Percentiles rank a stretch among this genome's conserved stretches.
Evolutionary conservation across 1,140 invertebrate species (phyloP).

Genomic region (Hyposmocoma kahamanoa): DNA sequence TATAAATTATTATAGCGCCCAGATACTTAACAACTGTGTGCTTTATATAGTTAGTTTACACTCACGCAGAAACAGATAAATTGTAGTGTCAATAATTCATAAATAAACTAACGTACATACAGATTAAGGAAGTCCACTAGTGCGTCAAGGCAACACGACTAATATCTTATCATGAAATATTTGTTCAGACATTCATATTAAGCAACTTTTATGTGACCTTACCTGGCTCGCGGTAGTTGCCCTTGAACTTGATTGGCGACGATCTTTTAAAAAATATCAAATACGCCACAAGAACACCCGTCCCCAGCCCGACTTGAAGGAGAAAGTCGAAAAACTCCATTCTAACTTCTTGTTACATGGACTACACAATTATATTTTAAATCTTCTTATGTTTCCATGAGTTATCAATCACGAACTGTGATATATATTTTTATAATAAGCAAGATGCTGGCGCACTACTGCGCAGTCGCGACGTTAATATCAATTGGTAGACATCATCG

Average conservation of each 20-base stretch:
- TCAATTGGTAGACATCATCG: no score
- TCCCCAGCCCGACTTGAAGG: constrained; percentile 32
- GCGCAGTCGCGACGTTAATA: neutral
- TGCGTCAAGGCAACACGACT: no score
- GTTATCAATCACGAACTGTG: neutral
- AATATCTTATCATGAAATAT: no score
- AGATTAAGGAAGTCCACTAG: no score
- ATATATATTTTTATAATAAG: neutral
- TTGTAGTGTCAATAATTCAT: no score
- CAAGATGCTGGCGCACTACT: neutral
- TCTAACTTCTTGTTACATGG: neutral
- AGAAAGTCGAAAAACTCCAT: constrained; percentile 42
- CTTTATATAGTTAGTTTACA: no score
- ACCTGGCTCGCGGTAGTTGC: constrained; percentile 34
- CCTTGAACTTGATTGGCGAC: constrained; percentile 4
- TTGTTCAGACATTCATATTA: no score
- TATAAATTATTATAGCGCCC: no score
- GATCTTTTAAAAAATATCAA: constrained; percentile 36
- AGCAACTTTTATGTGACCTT: no score
- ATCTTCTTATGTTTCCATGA: neutral
- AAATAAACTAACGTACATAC: no score
- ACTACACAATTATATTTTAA: neutral
- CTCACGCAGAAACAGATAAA: no score
- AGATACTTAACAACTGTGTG: no score
- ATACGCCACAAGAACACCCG: constrained; percentile 32